Conservation (phyloP, 1,140 invertebrate genomes). For the Chrysopa pallens region DNA sequence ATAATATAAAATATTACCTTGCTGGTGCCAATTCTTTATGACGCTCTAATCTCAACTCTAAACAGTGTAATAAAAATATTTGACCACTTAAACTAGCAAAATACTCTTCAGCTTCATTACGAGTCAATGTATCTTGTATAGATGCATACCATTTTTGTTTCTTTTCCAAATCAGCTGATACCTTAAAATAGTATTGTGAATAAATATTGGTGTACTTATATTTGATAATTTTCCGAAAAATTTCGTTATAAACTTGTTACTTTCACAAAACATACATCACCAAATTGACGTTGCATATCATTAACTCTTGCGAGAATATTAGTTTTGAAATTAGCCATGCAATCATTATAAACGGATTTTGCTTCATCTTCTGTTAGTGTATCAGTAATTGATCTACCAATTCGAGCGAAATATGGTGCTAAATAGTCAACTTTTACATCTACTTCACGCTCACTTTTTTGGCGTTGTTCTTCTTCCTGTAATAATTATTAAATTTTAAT, state of each 20-base stretch:
- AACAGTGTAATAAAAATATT: slow-evolving; percentile 20
- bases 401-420: slow-evolving; percentile 31
- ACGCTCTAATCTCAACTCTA: slow-evolving; percentile 24
- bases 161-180: slow-evolving; percentile 6
- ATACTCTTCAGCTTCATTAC: slow-evolving; percentile 24
- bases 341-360: slow-evolving; percentile 22
- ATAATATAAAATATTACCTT: slow-evolving; percentile 16
- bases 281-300: slow-evolving; percentile 29
- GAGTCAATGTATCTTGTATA: slow-evolving; percentile 19
- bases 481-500: too few relatives aligned
- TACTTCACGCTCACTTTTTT: slow-evolving; percentile 11
- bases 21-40: slow-evolving; percentile 19
- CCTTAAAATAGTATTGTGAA: too few relatives aligned
- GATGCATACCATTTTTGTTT: slow-evolving; percentile 19
- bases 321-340: slow-evolving; percentile 34
- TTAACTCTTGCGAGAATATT: slow-evolving; percentile 28
- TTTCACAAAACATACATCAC: slow-evolving; percentile 18
- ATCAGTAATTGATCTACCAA: slow-evolving; percentile 22
- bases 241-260: slow-evolving; percentile 3
- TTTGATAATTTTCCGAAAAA: too few relatives aligned
- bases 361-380: slow-evolving; percentile 21
- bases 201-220: too few relatives aligned
- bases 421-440: slow-evolving; percentile 28
- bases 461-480: too few relatives aligned
- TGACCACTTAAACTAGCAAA: slow-evolving; percentile 20